Evolutionary conservation across 2,888 invertebrate species (phyloP), one percentile per base, ranked within the genome.

Genomic region (Pimpla rufipes): DNA sequence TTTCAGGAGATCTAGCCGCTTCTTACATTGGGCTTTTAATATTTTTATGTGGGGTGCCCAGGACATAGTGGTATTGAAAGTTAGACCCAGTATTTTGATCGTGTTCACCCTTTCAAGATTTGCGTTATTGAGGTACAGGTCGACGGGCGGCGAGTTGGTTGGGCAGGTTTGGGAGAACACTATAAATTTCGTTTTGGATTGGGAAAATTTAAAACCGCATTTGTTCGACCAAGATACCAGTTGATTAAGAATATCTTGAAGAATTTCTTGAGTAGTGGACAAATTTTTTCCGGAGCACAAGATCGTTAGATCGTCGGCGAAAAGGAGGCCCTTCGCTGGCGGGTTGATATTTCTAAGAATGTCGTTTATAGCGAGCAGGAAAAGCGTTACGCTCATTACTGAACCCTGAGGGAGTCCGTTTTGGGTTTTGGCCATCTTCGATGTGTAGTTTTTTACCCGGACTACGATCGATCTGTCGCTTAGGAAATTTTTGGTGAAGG

Each of bases 1-100:
- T 74, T 81, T 81, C 6, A 84, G 74, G 78, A 11, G 81, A 76
- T 52, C n/a, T 8, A 81, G 59, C 66, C 70, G 81, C 16, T 52
- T 68, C 16, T 8, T 8, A 10, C 68, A 68, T 68, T 68, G 52
- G 11, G 37, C 37, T 68, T 50, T 68, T 52, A 68, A 11, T 16
- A 50, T 8, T 52, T 68, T 47, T 11, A 67, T n/a, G 7, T 47
- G 67, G 0, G 67, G 67, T 1, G 29, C 47, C 29, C 35, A 50
- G 5, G 67, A 47, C 16, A 67, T 1, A 16, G 47, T 45, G 5
- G 6, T 8, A 10, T 64, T 40, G 6, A 64, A 64, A 10, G 40
- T 40, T 4, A 64, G 7, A 13, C 64, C 64, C 1, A 64, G 11
- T 13, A 64, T 64, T 64, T 64, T 64, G n/a, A 45, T 13, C 0